Base-by-base conservation (phyloP, 2,888 invertebrate species). In the Mechanitis mazaeus region DNA sequence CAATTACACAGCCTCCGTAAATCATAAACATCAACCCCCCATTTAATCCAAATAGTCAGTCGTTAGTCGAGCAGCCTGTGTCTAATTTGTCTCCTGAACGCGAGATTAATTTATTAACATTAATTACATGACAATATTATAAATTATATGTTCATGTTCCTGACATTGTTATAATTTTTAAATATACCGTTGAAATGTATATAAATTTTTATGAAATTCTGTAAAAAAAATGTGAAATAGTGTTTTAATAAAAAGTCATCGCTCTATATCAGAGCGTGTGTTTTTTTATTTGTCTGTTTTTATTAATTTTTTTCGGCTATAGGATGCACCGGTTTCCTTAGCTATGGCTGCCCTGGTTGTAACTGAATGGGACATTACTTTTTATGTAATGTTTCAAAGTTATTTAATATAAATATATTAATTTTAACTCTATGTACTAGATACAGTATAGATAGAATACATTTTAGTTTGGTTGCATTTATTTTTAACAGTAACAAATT, bases 11-110 rank as follows among this genome's bases (percentile, higher is more conserved):
- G 79, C 84, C 83, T 80, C 85, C 87, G 89, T 90, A 87, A 89
- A 90, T 90, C 90, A 90, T 90, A 90, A 89, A 88, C 89, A 90
- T 87, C 87, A 87, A 85, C 87, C 88, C 88, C 76, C 89, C 87
- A 89, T 90, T 90, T 89, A 89, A 88, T 86, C 85, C 87, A 85
- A 90, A 90, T 89, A 86, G 89, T 88, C 87, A 83, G 87, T 89
- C 89, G 87, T 90, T 90, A 89, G 87, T 80, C 80, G 86, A 85
- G 85, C 89, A 88, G 85, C 83, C 83, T 86, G 88, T 81, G 87
- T 87, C 87, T 89, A 87, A 90, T 89, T 88, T 89, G 89, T 90
- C 88, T 88, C 82, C 80, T 80, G 85, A 83, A 89, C 87, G 81
- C 78, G 84, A 87, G 86, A 89, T 89, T 88, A 88, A 90, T 89